Percentiles rank a stretch among this genome's conserved stretches.
Evolutionary conservation across 2,113 vertebrate genomes (phyloP).

Genomic region (Camelus bactrianus): DNA sequence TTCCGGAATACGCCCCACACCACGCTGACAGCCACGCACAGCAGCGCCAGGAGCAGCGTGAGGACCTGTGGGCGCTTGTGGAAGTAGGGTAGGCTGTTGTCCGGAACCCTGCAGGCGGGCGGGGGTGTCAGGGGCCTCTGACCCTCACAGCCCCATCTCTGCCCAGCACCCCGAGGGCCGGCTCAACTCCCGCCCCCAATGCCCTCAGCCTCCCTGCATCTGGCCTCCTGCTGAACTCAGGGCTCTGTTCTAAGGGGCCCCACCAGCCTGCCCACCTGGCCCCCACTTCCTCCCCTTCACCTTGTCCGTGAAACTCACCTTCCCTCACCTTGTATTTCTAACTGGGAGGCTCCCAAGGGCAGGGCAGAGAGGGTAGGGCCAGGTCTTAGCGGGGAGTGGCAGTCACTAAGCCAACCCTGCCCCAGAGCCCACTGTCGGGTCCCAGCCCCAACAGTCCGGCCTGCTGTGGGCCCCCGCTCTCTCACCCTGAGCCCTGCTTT

Average conservation of each 20-base stretch:
- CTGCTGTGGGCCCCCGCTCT: no score
- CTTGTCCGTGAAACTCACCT: background rate
- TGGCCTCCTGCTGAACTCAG: no score
- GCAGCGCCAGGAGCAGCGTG: conserved; percentile 91
- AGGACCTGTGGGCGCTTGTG: conserved; percentile 94
- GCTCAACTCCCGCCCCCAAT: background rate
- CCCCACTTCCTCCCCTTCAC: background rate
- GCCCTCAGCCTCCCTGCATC: background rate
- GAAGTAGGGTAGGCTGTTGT: conserved; percentile 95
- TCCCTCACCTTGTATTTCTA: no score
- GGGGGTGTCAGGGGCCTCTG: background rate
- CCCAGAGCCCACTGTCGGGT: background rate
- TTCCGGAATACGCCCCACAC: conserved; percentile 96
- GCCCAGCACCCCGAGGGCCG: no score
- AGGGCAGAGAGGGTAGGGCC: background rate
- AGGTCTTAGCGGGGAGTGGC: no score
- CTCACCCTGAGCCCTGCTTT: background rate
- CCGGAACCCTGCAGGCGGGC: conserved; percentile 88
- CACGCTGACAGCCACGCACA: conserved; percentile 91
- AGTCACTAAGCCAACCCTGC: background rate
- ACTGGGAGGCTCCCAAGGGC: background rate
- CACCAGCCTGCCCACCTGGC: background rate
- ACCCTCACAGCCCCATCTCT: no score
- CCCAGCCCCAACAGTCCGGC: background rate
- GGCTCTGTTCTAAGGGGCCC: background rate